Evolutionary conservation across 2,888 invertebrate genomes (phyloP).

Genomic region (Watsonalla binaria): DNA sequence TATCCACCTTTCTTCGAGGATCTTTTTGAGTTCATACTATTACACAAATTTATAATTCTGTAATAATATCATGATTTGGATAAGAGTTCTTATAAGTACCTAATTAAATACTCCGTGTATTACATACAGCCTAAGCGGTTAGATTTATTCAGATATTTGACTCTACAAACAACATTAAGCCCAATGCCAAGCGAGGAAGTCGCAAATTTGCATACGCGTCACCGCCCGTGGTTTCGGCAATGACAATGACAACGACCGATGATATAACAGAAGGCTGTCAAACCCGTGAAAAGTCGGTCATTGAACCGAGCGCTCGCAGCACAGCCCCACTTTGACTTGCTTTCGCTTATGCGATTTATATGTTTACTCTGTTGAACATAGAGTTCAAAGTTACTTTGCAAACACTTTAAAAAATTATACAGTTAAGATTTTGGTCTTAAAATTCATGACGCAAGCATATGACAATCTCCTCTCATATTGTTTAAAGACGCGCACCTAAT

Average conservation of each 20-base stretch:
- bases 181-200: slow-evolving; percentile 44
- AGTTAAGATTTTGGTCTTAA: slow-evolving; percentile 48
- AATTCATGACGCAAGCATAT: slow-evolving; percentile 45
- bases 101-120: background rate
- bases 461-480: slow-evolving; percentile 27
- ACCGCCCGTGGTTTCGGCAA: slow-evolving; percentile 66
- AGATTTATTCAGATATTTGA: background rate
- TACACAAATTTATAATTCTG: no score
- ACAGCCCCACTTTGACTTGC: slow-evolving; percentile 48
- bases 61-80: background rate
- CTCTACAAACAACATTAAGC: slow-evolving; percentile 46
- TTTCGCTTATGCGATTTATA: slow-evolving; percentile 68
- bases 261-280: slow-evolving; percentile 79
- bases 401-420: slow-evolving; percentile 35
- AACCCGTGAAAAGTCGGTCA: slow-evolving; percentile 79
- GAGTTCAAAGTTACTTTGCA: slow-evolving; percentile 49
- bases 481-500: slow-evolving; percentile 18
- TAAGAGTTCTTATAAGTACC: background rate
- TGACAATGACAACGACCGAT: slow-evolving; percentile 77
- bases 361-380: slow-evolving; percentile 50
- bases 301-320: slow-evolving; percentile 66
- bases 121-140: background rate
- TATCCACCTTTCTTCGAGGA: no score
- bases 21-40: no score
- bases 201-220: slow-evolving; percentile 51